Conservation (phyloP, 2,888 invertebrate species). For the Drosophila leonis region DNA sequence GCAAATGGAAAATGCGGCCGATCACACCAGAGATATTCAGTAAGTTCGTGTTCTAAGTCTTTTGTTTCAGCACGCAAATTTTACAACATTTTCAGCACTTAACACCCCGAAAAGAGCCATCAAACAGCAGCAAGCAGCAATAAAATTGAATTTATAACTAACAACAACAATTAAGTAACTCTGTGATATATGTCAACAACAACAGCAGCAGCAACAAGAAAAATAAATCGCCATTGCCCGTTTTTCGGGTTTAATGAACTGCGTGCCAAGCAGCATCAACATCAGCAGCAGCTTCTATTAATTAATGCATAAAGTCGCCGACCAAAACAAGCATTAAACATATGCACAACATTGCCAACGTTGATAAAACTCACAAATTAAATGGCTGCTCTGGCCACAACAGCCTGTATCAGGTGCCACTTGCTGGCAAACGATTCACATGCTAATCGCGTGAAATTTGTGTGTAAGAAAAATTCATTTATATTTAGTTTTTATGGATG, state of each 20-base stretch:
- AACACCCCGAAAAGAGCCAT: constrained; percentile 56
- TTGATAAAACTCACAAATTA: constrained; percentile 74
- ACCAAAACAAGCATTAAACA: constrained; percentile 57
- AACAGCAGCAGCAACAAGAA: constrained; percentile 12
- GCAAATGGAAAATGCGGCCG: constrained; percentile 25
- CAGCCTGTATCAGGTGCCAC: constrained; percentile 45
- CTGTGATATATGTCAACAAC: constrained; percentile 42
- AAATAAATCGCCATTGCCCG: constrained; percentile 22
- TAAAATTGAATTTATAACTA: constrained; percentile 64
- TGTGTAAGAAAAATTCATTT: constrained; percentile 30
- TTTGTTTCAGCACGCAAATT: constrained; percentile 58
- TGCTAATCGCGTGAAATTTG: constrained; percentile 76
- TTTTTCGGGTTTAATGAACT: constrained; percentile 71
- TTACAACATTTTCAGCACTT: constrained; percentile 48
- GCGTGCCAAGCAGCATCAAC: constrained; percentile 17
- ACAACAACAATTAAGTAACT: constrained; percentile 34
- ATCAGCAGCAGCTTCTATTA: constrained; percentile 40
- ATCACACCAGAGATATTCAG: neutral
- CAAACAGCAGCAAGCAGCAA: constrained; percentile 48
- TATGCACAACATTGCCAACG: constrained; percentile 63
- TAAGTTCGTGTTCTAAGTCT: constrained; percentile 78
- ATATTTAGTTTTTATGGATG: constrained; percentile 43
- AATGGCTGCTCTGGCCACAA: constrained; percentile 30
- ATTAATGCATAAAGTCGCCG: constrained; percentile 69
- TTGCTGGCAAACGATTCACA: constrained; percentile 63